A percentile compares a stretch with the other conserved stretches of the same genome.
phyloP scores from a whole-genome alignment of 2,888 invertebrate genomes.

The Drosophila seclusa region DNA sequence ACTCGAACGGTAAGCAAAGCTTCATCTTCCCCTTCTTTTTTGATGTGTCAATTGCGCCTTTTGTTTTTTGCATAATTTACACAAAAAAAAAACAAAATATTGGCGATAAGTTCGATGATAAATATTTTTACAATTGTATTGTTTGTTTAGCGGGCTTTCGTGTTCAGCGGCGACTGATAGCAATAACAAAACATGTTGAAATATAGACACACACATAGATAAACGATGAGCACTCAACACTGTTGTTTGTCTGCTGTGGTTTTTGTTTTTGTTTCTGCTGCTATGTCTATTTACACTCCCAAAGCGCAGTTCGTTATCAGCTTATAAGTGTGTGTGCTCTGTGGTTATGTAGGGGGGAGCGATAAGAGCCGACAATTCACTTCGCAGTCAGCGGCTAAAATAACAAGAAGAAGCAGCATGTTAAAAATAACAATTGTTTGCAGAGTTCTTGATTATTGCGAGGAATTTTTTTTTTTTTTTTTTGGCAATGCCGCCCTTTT shows the following conservation, averaged over 20 bases:
- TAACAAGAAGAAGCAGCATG: conserved; percentile 21
- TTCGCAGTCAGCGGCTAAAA: conserved; percentile 15
- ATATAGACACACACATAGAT: conserved; percentile 37
- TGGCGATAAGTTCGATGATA: conserved; percentile 52
- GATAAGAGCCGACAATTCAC: conserved; percentile 64
- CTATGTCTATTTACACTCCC: conserved; percentile 41
- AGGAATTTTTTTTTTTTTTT: conserved; percentile 18
- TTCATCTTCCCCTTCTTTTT: neutral
- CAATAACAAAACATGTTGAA: conserved; percentile 40
- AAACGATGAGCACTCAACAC: conserved; percentile 48
- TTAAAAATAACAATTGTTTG: conserved; percentile 55
- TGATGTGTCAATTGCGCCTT: conserved; percentile 8
- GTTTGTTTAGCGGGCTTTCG: conserved; percentile 50
- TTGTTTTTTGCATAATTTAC: conserved; percentile 48
- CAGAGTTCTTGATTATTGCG: conserved; percentile 33
- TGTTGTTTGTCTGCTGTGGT: conserved; percentile 6
- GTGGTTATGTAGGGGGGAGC: conserved; percentile 13
- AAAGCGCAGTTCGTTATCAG: conserved; percentile 57
- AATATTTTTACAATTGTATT: conserved; percentile 23
- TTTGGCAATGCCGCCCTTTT: conserved; percentile 34
- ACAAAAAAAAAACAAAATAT: conserved; percentile 12
- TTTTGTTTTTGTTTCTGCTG: conserved; percentile 15
- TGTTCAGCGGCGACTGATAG: conserved; percentile 36
- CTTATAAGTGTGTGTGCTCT: neutral
- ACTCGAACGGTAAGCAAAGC: conserved; percentile 3